phyloP scores from a whole-genome alignment of 2,888 invertebrate species.

The Polydrusus pterygomalis region DNA sequence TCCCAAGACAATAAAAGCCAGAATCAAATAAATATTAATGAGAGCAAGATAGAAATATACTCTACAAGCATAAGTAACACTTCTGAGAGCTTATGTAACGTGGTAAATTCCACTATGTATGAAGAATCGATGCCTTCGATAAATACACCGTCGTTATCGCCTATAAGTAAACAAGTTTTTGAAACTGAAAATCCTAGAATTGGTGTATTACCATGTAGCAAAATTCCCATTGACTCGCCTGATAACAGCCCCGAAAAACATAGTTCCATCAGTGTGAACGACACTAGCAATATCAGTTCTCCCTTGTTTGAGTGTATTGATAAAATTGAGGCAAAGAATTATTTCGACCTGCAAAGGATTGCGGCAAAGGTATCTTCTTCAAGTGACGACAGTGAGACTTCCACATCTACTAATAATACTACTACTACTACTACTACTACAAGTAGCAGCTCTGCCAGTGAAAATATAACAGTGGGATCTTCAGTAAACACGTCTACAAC shows the following conservation, averaged over 20 bases:
- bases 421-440: not conserved
- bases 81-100: not conserved
- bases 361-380: not conserved
- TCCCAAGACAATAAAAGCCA: too few relatives aligned
- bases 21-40: not conserved
- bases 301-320: slow-evolving; percentile 5
- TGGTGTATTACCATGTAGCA: slow-evolving; percentile 2
- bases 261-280: not conserved
- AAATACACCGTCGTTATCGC: not conserved
- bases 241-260: not conserved
- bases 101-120: not conserved
- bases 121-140: not conserved
- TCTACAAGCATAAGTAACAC: not conserved
- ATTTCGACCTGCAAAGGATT: not conserved
- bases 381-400: not conserved
- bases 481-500: not conserved
- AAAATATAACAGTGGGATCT: not conserved
- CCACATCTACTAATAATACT: not conserved
- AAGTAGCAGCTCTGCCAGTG: not conserved
- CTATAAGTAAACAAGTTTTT: not conserved
- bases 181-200: too few relatives aligned
- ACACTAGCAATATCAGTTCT: not conserved
- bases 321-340: not conserved
- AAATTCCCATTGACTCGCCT: not conserved
- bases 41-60: not conserved